Evolutionary conservation across 1,140 invertebrate genomes (phyloP), one percentile per base, ranked within the genome.

Genomic region (Trachelipus rathkii): DNA sequence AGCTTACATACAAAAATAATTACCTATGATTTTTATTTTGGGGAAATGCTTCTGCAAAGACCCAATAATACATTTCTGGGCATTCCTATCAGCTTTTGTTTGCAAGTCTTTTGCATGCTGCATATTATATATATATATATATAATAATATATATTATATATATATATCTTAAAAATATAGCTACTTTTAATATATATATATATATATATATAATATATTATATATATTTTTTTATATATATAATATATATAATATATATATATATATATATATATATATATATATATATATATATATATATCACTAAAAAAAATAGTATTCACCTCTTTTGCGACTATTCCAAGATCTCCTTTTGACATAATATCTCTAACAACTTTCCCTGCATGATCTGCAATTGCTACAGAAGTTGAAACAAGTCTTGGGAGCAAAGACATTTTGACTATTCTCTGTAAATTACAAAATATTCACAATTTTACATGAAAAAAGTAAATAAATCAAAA

Each of bases 61-160:
- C 21, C 92, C 89, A 70, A 98, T 89, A 78, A 99, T 98, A 84
- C 93, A 96, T 81, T 89, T 88, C 85, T 99, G 96, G 4, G 95
- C 95, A 67, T 92, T 92, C 81, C 97, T 88, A 85, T 99, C 97
- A 7, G 97, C 97, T 88, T 98, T 95, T 9, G 97, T 99, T 88
- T 99, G 96, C 21, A 95, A 88, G 87, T 99, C 96, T 88, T 96
- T 93, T 69, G 69, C 60, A 70, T 72, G 72, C 79, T 77, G 15
- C 0, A 3, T 33, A 33, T 33, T 33, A 33, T 15, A 15, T 15
- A 60, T 60, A 60, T 60, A 60, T 15, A 60, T 60, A 60, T 60
- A 60, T 60, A 60, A 4, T 4, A 4, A 60, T 60, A 60, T 60
- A 60, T 60, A 60, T 60, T 60, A 60, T 60, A 60, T 60, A 60